These are phyloP conservation scores for Glaucomys volans DNA, from an alignment of 2,113 vertebrate species.

Conservation along the genomic window DNA sequence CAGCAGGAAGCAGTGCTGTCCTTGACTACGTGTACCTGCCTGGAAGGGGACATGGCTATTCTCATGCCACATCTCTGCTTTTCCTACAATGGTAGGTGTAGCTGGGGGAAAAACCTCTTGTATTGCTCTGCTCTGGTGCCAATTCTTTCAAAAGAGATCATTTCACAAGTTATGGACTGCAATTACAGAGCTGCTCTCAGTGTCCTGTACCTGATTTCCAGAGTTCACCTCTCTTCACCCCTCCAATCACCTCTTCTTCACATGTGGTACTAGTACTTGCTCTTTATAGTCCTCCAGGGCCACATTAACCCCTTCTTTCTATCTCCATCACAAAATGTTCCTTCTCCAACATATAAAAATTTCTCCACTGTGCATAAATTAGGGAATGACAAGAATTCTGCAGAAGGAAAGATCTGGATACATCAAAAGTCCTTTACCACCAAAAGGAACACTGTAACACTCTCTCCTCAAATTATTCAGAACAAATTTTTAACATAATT, in stretches of 20 bases:
- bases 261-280: neutral
- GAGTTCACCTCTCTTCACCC: neutral
- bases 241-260: neutral
- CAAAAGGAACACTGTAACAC: neutral
- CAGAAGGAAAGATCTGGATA: slow-evolving; percentile 21
- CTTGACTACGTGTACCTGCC: neutral
- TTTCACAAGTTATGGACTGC: neutral
- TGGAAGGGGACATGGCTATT: accelerated
- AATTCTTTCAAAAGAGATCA: slow-evolving; percentile 15
- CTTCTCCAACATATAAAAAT: slow-evolving; percentile 19
- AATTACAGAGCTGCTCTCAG: neutral
- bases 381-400: neutral
- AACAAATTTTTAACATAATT: slow-evolving; percentile 59
- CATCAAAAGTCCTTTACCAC: neutral
- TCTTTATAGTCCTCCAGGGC: neutral
- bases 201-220: neutral
- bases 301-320: neutral
- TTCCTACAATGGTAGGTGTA: neutral
- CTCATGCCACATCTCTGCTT: neutral
- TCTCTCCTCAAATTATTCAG: slow-evolving; percentile 47
- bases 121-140: neutral
- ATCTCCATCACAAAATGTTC: neutral
- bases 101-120: neutral
- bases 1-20: neutral
- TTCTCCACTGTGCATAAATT: neutral